Base-by-base conservation (phyloP, 2,888 invertebrate species). In the Volucella inanis region DNA sequence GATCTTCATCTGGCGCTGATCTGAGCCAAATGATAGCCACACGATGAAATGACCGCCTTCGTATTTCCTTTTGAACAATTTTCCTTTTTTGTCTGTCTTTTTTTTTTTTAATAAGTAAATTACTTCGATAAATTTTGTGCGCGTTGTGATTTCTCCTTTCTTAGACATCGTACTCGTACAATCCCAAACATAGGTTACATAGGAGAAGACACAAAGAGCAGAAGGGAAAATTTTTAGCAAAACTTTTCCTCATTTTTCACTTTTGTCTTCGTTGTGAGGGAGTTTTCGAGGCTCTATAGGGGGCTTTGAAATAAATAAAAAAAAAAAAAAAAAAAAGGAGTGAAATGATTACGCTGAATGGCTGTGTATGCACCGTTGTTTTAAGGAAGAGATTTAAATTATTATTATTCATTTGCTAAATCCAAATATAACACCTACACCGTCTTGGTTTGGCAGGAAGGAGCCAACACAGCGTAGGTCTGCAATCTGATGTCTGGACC, bases 61-160 rank as follows among this genome's bases (percentile, higher is more conserved):
- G 57, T 71, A 71, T 54, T 75, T 65, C 22, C 14, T 18, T 52
- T 10, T 12, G 15, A 18, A 52, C 52, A 52, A 6, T 14, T 62
- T 9, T 3, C 39, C 50, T 57, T 52, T 76, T 52, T 52, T 41
- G 12, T 14, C 50, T 78, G 54, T 67, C 18, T 55, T 55, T 68
- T 12, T 22, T 43, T 31, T 50, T 43, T 22, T 41, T 39, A 14
- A n/a, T 49, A 41, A 12, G 22, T 59, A 59, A 76, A 76, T 76
- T 75, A 62, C 61, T 75, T 80, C 50, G 55, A 75, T 80, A 55
- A 49, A 54, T 68, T 68, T 68, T 80, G 55, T 45, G 55, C 47
- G 10, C 22, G n/a, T 52, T 67, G 57, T 59, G 61, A 68, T 80
- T 80, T 64, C 55, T 62, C 49, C 50, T 61, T 74, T 79, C 52